Base-by-base conservation (phyloP, 1,140 invertebrate genomes). In the Orchestia grillus region DNA sequence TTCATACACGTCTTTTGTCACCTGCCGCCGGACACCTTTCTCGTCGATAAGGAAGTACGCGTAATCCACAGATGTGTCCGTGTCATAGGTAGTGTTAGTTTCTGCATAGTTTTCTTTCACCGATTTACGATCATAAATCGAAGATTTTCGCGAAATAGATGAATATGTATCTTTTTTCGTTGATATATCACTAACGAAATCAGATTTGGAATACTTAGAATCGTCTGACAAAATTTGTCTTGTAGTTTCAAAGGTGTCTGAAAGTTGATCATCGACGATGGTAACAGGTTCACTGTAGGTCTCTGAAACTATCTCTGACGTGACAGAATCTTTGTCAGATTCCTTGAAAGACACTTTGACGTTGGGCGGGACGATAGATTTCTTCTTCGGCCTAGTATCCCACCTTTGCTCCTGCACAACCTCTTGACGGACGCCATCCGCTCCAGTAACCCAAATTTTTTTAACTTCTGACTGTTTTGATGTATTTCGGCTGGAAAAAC, bases 1-100 rank as follows among this genome's bases (percentile, higher is more conserved):
- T 47, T 94, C 92, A 40, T 94, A 94, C 36, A 94, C 92, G 44
- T 94, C 92, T n/a, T 94, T 94, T 19, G 92, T 45, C 92, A 94
- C 92, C 44, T 94, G 92, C 36, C 92, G 41, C 44, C 92, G 43
- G 11, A 45, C 43, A 19, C 92, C 92, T 94, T 94, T 44, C 4
- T 94, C 92, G 41, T 94, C 92, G 44, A 94, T 94, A n/a, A 94
- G 92, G 44, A 45, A 94, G 44, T 94, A 94, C 3, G 19, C 11
- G 44, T 94, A 94, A 11, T 94, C 92, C 6, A 94, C 92, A 94
- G 92, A 45, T 44, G 92, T 47, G 40, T 94, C 92, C 8, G 92
- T 47, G 19, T 40, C 40, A n/a, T 94, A 94, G 8, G 41, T 94
- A n/a, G 41, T 94, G 36, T 94, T 47, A 40, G 8, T 94, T 40